Base-by-base conservation (phyloP, 2,797 vertebrate genomes). In the Oophaga sylvatica region DNA sequence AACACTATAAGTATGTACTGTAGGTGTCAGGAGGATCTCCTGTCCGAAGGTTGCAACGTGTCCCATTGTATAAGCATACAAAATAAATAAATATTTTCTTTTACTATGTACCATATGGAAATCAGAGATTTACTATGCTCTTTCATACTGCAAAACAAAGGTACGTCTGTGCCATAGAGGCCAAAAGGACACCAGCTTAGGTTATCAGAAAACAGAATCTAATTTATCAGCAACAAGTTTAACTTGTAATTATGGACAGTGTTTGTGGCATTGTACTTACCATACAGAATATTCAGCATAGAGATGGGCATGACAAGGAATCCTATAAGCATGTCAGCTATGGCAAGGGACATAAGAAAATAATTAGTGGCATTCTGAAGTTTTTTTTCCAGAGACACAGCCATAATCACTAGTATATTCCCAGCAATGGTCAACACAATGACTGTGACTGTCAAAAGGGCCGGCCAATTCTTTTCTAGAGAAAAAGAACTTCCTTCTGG, bases 331-430 rank as follows among this genome's bases (percentile, higher is more conserved):
- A 99, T 98, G 92, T 99, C 98, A 2, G 98, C 96, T 87, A 98
- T 96, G 10, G 98, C 98, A 91, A 99, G 96, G 15, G 98, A 99
- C 97, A 98, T 99, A 94, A 99, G 92, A 93, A 99, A 99, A 90
- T 98, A 99, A 94, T 99, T 99, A 48, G 97, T 99, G 91, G 98
- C 98, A 12, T 98, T 99, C 94, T 99, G 97, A 91, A 99, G 96
- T 91, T 98, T 99, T 92, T 97, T 99, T 95, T 99, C 98, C 93
- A 98, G 93, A 20, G 97, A 97, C 62, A 99, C 98, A 2, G 98
- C 98, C 96, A 99, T 95, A 92, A 99, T 99, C 91, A 99, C 98
- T 89, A 99, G 95, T 92, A 99, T 97, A 95, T 99, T 99, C 19
- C 98, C 98, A 89, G 95, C 96, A 88, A 99, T 97, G 2, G 98